Base-by-base conservation (phyloP, 2,888 invertebrate species). In the Abrostola tripartita region DNA sequence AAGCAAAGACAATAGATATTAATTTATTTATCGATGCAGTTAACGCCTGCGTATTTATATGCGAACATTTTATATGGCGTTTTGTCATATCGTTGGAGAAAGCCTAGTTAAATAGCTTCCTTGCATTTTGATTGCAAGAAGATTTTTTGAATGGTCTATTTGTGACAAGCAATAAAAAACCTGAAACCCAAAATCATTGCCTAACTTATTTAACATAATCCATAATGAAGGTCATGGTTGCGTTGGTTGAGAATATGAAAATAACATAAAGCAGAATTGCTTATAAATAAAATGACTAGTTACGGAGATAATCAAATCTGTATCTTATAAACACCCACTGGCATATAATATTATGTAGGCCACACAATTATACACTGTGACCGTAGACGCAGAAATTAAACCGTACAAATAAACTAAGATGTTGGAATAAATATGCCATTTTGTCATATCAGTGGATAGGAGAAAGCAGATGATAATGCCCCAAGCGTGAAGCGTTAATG, bases 1-100 rank as follows among this genome's bases (percentile, higher is more conserved):
- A 94, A 93, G 90, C 84, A 79, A 83, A 85, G 71, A 85, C 89
- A 88, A 91, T 92, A 89, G 90, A 90, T 93, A 91, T 92, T 92
- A 88, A 91, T 90, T 88, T 89, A 90, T 91, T 88, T 89, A 88
- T 88, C 82, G 70, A 85, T 83, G 77, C 85, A 74, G 76, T 64
- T 78, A 78, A 76, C 76, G 72, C 71, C 74, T 74, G 67, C 76
- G 77, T 78, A 82, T 85, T 80, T 79, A 76, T 83, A 85, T 84
- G 81, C 83, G 54, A 53, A 61, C 61, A 57, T 67, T 75, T 63
- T 73, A 67, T 74, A 82, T 77, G 80, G 80, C 65, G 69, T 82
- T 85, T 84, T 78, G 67, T 75, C 69, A 79, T 80, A 78, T 76
- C 42, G 61, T 37, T 65, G n/a, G 72, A 65, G 81, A 81, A 81